These are phyloP conservation scores for Procavia capensis DNA, from an alignment of 2,113 vertebrate species.

Conservation along the genomic window DNA sequence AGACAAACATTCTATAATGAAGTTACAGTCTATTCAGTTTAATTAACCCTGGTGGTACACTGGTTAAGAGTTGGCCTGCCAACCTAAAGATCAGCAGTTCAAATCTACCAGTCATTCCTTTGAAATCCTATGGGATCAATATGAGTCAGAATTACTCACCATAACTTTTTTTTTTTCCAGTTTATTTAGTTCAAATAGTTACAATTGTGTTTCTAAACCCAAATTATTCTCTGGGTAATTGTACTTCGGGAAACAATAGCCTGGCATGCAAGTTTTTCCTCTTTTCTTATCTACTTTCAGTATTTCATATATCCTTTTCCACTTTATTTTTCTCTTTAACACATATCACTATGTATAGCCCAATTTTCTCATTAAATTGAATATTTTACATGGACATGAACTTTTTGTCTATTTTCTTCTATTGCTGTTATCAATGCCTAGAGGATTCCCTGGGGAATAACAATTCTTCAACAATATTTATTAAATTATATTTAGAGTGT, in stretches of 20 bases:
- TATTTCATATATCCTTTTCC: not conserved
- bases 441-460: not conserved
- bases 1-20: not conserved
- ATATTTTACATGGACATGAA: not conserved
- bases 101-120: too few relatives aligned
- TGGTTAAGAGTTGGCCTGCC: too few relatives aligned
- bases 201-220: not conserved
- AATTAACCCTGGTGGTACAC: too few relatives aligned
- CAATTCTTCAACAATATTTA: not conserved
- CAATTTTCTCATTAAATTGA: not conserved
- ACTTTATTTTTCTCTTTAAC: not conserved
- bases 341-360: too few relatives aligned
- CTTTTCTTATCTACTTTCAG: not conserved
- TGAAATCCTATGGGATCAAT: too few relatives aligned
- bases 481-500: not conserved
- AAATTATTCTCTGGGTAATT: not conserved
- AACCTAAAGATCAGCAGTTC: too few relatives aligned
- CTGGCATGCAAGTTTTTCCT: not conserved
- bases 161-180: too few relatives aligned
- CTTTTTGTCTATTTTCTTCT: not conserved
- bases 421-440: not conserved
- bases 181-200: too few relatives aligned
- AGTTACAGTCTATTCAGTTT: not conserved
- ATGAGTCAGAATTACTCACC: too few relatives aligned
- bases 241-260: not conserved